Percentiles rank a stretch among this genome's conserved stretches.
Evolutionary conservation across 2,113 vertebrate species (phyloP).

Genomic region (Crotalus helleri): DNA sequence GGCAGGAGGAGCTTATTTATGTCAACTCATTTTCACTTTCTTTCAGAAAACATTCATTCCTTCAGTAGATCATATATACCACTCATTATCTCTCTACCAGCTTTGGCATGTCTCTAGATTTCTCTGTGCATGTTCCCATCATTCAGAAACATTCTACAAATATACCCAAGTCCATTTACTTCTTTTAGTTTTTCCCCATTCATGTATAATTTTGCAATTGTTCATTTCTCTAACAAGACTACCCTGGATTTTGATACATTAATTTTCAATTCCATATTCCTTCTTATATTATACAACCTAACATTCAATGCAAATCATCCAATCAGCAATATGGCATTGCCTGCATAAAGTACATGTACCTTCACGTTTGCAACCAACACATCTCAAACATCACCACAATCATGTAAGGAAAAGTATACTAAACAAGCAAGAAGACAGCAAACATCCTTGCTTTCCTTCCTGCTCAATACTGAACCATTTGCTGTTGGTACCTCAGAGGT

Average conservation of each 20-base stretch:
- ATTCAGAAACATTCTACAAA: background rate
- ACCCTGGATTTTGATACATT: background rate
- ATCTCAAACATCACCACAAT: background rate
- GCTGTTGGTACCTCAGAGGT: background rate
- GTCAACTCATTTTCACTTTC: background rate
- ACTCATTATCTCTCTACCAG: background rate
- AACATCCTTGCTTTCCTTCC: background rate
- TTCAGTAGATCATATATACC: background rate
- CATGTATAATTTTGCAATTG: background rate
- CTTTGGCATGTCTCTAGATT: background rate
- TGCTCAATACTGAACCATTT: background rate
- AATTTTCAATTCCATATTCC: background rate
- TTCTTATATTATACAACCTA: background rate
- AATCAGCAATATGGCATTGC: background rate
- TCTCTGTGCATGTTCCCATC: background rate
- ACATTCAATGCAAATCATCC: background rate
- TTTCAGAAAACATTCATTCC: background rate
- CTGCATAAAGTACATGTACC: background rate
- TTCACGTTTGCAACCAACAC: background rate
- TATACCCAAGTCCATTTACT: background rate
- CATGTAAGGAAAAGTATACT: background rate
- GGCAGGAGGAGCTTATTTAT: background rate
- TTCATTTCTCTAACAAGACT: background rate
- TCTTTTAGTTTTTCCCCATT: background rate
- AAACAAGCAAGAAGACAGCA: background rate